phyloP scores from a whole-genome alignment of 2,113 vertebrate genomes.

The Bubo blakistoni region DNA sequence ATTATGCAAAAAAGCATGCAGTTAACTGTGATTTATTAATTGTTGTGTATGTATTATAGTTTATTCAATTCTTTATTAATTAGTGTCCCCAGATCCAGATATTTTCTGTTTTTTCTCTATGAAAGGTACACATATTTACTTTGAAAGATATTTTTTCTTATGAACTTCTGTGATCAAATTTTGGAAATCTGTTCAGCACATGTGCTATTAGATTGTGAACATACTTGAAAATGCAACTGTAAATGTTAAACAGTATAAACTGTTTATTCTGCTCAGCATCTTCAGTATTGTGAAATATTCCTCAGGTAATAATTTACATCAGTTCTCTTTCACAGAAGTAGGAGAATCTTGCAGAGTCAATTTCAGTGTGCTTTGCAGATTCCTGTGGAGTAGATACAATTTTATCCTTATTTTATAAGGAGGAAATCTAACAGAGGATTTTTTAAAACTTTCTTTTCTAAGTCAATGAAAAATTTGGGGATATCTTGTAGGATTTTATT shows the following conservation, averaged over 20 bases:
- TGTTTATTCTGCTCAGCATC: background rate
- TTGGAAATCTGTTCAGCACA: background rate
- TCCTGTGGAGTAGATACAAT: background rate
- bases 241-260: background rate
- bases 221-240: background rate
- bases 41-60: background rate
- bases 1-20: background rate
- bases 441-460: background rate
- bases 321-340: background rate
- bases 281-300: background rate
- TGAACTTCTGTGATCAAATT: background rate
- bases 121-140: background rate
- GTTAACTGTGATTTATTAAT: background rate
- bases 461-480: background rate
- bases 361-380: background rate
- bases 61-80: background rate
- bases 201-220: background rate
- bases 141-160: background rate
- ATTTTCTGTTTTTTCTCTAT: background rate
- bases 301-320: background rate
- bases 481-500: background rate
- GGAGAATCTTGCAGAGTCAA: background rate
- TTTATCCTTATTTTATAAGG: background rate
- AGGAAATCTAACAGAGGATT: background rate
- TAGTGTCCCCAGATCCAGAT: background rate